Evolutionary conservation across 2,113 vertebrate species (phyloP), one percentile per base, ranked within the genome.

Genomic region (Poecile atricapillus): DNA sequence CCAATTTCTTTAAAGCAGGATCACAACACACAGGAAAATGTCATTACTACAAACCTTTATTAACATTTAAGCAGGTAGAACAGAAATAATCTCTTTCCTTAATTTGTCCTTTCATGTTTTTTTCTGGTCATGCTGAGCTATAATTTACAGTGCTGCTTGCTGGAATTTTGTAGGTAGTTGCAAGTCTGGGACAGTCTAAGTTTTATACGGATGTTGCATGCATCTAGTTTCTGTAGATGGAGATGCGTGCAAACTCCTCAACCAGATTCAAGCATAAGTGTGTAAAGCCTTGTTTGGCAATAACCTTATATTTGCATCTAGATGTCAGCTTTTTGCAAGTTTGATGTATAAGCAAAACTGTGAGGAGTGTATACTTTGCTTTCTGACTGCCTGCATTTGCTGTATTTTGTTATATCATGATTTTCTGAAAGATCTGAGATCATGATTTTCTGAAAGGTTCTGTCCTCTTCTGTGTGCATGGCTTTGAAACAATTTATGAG

Each of bases 51-150:
- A 86, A 70, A 19, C 12, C 22, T 53, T 41, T 95, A 94, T 94
- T 90, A 71, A 73, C 68, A 49, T 33, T 41, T 96, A 94, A 96
- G 76, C 80, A 94, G 92, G 91, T 95, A 81, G 67, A 94, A 81
- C 82, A 95, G 88, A 95, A 97, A 97, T 87, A 94, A 91, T 9
- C 9, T 67, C 28, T 78, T 70, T 47, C 24, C 47, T 89, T 64
- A 59, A 83, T 84, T 92, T 64, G 13, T 49, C 37, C n/a, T 78
- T 78, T 71, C n/a, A 20, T 0, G 1, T 50, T 96, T 50, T 92
- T 96, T 95, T 96, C 90, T 93, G 87, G 82, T 89, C 58, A 21
- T 76, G n/a, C 59, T 13, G 27, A 79, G 31, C 75, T 82, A n/a
- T 37, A 83, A 53, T 58, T 67, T 50, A 12, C 28, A 25, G 35